phyloP scores from a whole-genome alignment of 2,888 invertebrate genomes.

The Sarcophaga subvicina region DNA sequence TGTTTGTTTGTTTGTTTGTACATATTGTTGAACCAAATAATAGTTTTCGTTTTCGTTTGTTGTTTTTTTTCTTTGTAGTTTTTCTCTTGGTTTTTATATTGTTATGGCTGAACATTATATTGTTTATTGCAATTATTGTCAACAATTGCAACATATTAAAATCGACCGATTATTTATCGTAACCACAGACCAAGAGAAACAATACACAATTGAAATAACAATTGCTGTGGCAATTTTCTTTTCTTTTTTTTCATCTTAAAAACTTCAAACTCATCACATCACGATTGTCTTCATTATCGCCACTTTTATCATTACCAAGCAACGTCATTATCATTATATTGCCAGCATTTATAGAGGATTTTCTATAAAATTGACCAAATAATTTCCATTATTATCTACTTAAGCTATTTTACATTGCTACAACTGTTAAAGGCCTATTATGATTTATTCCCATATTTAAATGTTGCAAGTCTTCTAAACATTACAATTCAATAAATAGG shows the following conservation, averaged over 20 bases:
- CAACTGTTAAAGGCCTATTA: slow-evolving; percentile 19
- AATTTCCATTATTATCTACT: slow-evolving; percentile 48
- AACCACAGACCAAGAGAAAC: slow-evolving; percentile 32
- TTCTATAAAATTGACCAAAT: slow-evolving; percentile 54
- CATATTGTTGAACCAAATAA: slow-evolving; percentile 1
- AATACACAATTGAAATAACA: slow-evolving; percentile 22
- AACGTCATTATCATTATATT: slow-evolving; percentile 28
- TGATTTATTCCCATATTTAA: too few species aligned
- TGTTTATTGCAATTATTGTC: slow-evolving; percentile 44
- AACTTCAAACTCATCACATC: slow-evolving; percentile 4
- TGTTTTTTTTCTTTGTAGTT: neutral
- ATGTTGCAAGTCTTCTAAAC: too few species aligned
- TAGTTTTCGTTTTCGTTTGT: neutral
- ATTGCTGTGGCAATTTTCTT: neutral
- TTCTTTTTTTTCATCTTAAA: neutral
- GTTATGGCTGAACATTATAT: neutral
- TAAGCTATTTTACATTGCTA: slow-evolving; percentile 23
- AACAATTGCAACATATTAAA: slow-evolving; percentile 66
- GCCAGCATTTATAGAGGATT: slow-evolving; percentile 14
- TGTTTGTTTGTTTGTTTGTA: slow-evolving; percentile 22
- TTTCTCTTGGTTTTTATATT: neutral
- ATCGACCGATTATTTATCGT: slow-evolving; percentile 35
- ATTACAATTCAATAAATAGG: too few species aligned
- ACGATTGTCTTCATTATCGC: slow-evolving; percentile 11
- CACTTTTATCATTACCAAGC: neutral